Base-by-base conservation (phyloP, 2,797 vertebrate genomes). In the Botia kubotai region DNA sequence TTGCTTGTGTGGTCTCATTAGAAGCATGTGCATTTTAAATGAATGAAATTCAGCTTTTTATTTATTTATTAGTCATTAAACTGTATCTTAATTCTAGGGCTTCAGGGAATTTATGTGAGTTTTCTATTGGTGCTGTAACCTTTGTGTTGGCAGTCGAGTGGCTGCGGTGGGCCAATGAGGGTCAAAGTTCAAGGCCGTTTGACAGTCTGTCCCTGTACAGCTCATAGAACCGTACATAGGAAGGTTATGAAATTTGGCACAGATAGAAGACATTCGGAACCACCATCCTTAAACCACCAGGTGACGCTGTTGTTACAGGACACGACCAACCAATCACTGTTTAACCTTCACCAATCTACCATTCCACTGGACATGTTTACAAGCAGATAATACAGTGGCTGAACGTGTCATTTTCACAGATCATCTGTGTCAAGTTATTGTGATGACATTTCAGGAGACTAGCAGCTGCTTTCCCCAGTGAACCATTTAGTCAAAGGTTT, bases 131-230 rank as follows among this genome's bases (percentile, higher is more conserved):
- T 80, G 58, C 66, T 3, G 46, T 80, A 80, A 80, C 50, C 0
- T 66, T 72, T 72, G 78, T 48, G 36, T 72, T 66, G 16, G 63
- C 14, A 66, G 16, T 66, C 17, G 26, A 65, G 29, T 36, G 63
- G 29, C 29, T 65, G 62, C 29, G 29, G 58, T 33, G 14, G 58
- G 21, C 33, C 50, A 26, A n/a, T 12, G 58, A 3, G 26, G 55
- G 53, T 69, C 77, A 80, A 80, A 80, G 78, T 80, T 70, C 78
- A 74, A 36, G 60, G 71, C 63, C 71, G 19, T 36, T 21, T 48
- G 66, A 46, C 36, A 16, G 7, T 53, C n/a, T 67, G 33, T 43
- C 5, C n/a, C 60, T 36, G 13, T 46, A 46, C 50, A 72, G 48
- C 2, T 26, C 39, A 43, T 11, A 26, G 10, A 1, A 21, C 17